Base-by-base conservation (phyloP, 2,797 vertebrate species). In the Acanthornis magna region DNA sequence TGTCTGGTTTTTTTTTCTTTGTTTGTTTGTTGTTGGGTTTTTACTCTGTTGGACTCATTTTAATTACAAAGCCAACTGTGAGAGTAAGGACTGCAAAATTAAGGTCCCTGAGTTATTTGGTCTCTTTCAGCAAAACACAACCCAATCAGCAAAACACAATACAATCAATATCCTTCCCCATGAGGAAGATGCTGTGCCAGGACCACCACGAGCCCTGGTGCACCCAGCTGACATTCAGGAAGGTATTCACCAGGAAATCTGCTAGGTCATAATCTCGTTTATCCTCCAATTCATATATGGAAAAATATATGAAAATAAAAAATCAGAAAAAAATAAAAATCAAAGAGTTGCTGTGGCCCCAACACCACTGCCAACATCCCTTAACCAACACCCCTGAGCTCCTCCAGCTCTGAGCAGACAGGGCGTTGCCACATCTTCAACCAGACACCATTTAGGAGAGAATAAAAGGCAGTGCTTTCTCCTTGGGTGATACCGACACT, bases 401-500 rank as follows among this genome's bases (percentile, higher is more conserved):
- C 22, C 50, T 38, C 38, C 45, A 83, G 45, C 16, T 61, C 71
- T 36, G 11, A 68, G 54, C 80, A 84, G 76, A 36, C 50, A 4
- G 80, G 87, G 75, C 2, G 0, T 27, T 66, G 19, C 84, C 42
- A 14, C 19, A 1, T 76, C 84, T 81, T 73, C 29, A 14, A 36
- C 75, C 40, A 88, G 84, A 48, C 70, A 40, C 55, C 5, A 1
- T 76, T 60, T 61, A 36, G 77, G 70, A 58, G 88, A 95, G 58
- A 91, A 89, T 79, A 51, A 62, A 84, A 78, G 67, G 58, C 82
- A 74, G 65, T 42, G 26, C 82, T 94, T 92, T 87, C 81, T 95
- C 91, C 77, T 85, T 75, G 62, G 93, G 60, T 93, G 82, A 91
- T 78, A 61, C 89, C 85, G 88, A 66, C 88, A 84, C 88, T 95